Conservation (phyloP, 2,888 invertebrate species). For the Calameuta pallipes region DNA sequence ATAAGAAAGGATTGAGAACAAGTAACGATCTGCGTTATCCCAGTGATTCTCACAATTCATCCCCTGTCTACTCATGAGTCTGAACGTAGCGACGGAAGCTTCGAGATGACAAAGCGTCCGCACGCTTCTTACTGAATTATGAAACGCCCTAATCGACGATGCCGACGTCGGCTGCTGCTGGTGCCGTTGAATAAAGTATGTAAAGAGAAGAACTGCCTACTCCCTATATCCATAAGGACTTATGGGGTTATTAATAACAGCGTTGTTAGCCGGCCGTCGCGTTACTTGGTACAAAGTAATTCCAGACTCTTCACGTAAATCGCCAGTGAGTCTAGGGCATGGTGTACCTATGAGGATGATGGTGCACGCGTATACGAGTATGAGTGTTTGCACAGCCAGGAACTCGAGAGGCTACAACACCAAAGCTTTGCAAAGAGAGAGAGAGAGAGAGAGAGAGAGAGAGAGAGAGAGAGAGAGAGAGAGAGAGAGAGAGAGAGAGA, state of each 20-base stretch:
- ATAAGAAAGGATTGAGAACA: not conserved
- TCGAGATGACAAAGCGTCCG: not conserved
- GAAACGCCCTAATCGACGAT: slow-evolving; percentile 1
- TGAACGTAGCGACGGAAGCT: not conserved
- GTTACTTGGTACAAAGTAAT: not conserved
- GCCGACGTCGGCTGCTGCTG: not conserved
- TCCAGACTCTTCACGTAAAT: not conserved
- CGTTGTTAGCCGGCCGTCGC: not conserved
- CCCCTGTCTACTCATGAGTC: not conserved
- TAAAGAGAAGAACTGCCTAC: not conserved
- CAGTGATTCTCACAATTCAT: not conserved
- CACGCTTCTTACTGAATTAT: not conserved
- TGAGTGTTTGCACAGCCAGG: slow-evolving; percentile 49
- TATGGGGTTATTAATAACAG: slow-evolving; percentile 48
- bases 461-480: not conserved
- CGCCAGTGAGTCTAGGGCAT: not conserved
- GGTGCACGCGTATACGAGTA: slow-evolving; percentile 37
- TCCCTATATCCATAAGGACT: slow-evolving; percentile 11
- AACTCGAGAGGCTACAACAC: slow-evolving; percentile 47
- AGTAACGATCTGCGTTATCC: not conserved
- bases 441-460: not conserved
- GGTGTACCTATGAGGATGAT: not conserved
- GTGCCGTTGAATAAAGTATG: not conserved
- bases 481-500: not conserved
- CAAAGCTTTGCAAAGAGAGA: slow-evolving; percentile 32